Conservation (phyloP, 2,888 invertebrate species). For the Euclidia mi region DNA sequence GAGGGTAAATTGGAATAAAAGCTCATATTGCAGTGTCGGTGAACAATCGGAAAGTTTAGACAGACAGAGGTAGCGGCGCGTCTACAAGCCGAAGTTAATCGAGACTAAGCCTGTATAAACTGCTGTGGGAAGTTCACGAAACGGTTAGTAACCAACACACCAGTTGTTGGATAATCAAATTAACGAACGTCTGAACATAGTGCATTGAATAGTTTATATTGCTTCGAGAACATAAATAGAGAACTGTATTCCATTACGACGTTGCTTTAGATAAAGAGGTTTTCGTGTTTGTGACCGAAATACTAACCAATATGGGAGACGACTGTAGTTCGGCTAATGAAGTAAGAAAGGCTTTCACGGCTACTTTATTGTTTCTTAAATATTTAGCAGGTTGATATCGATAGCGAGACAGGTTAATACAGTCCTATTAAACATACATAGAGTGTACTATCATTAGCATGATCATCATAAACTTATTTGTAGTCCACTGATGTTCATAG, state of each 20-base stretch:
- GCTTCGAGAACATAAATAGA: conserved; percentile 2
- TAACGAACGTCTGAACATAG: conserved; percentile 14
- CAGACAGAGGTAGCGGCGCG: conserved; percentile 66
- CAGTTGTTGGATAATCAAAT: conserved; percentile 14
- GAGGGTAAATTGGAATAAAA: conserved; percentile 57
- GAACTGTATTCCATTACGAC: neutral
- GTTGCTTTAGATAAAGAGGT: neutral
- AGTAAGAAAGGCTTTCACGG: too few species aligned
- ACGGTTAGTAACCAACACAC: conserved; percentile 19
- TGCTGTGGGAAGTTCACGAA: conserved; percentile 41
- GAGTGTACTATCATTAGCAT: too few species aligned
- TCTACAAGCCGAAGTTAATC: conserved; percentile 76
- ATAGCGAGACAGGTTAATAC: too few species aligned
- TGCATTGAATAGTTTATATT: conserved; percentile 9
- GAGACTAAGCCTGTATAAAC: conserved; percentile 57
- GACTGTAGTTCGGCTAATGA: too few species aligned
- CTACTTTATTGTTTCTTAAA: too few species aligned
- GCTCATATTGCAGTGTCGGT: conserved; percentile 61
- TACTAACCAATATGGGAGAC: neutral
- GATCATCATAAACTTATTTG: too few species aligned
- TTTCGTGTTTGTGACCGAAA: neutral
- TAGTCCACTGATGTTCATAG: too few species aligned
- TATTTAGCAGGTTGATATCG: too few species aligned
- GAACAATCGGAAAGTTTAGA: conserved; percentile 72
- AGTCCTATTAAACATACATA: too few species aligned